Base-by-base conservation (phyloP, 2,888 invertebrate genomes). In the Mythimna pallens region DNA sequence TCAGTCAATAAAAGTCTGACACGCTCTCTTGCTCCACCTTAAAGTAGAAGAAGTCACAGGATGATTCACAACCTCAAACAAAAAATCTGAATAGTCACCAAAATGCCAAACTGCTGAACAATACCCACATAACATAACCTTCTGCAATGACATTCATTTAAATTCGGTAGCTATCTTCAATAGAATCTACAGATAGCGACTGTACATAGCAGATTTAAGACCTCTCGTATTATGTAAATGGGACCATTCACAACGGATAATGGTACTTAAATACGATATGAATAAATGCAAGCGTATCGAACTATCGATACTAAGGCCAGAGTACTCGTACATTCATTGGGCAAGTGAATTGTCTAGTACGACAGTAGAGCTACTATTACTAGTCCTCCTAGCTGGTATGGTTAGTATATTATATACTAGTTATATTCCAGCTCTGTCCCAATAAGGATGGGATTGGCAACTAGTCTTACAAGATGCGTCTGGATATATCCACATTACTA, bases 181-280 rank as follows among this genome's bases (percentile, higher is more conserved):
- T 88, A 85, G 87, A 85, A 93, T 93, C 92, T 88, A 73, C 78
- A 82, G 83, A 91, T 87, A 87, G 89, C 86, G 84, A 81, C 73
- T 82, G 70, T 34, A 58, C 34, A 65, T 76, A 58, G 76, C 81
- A 88, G 89, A 87, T 88, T 89, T 89, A 90, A 89, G 85, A 82
- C 85, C 86, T 84, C 88, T 89, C 84, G 88, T 89, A 91, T 91
- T 93, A 93, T 93, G 91, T 90, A 90, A 93, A 93, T 93, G 81
- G 76, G 70, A 73, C 88, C 82, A 91, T 93, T 92, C 88, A 90
- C 84, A 89, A 83, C 80, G 89, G 88, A 90, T 92, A 92, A 91
- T 89, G 84, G 84, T 80, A 83, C 82, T 88, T 89, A 89, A 90
- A 90, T 90, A 88, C 73, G 70, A 82, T 82, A 78, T 81, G 73